phyloP scores from a whole-genome alignment of 2,113 vertebrate genomes.

The Heloderma charlesbogerti region DNA sequence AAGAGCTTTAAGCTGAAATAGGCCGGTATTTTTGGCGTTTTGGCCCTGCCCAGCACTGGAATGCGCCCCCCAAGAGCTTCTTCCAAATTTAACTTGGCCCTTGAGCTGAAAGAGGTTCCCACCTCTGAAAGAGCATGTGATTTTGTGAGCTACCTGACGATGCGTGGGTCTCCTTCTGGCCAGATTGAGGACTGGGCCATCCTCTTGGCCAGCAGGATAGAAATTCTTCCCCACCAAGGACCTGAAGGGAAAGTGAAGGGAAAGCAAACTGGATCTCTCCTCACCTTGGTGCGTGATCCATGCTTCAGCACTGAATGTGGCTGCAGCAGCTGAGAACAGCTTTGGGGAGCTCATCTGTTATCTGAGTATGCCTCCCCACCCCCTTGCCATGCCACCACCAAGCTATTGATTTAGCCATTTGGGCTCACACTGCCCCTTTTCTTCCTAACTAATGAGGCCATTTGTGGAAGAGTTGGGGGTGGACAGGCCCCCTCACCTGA shows the following conservation, averaged over 20 bases:
- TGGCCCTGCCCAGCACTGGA: too few species aligned
- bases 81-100: too few species aligned
- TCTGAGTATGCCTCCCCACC: background rate
- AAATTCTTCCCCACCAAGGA: background rate
- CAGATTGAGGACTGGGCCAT: slow-evolving; percentile 7
- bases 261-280: background rate
- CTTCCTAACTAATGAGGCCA: slow-evolving; percentile 62
- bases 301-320: background rate
- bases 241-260: background rate
- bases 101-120: too few species aligned
- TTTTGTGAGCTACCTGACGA: too few species aligned
- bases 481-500: background rate
- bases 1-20: too few species aligned
- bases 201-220: background rate
- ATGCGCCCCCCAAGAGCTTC: too few species aligned
- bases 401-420: slow-evolving; percentile 39
- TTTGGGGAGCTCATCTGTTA: background rate
- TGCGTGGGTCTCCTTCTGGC: background rate
- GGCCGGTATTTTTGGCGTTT: too few species aligned
- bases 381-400: slow-evolving; percentile 12
- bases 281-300: background rate
- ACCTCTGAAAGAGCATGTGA: too few species aligned
- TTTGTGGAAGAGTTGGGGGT: slow-evolving; percentile 22
- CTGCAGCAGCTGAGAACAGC: background rate
- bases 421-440: slow-evolving; percentile 44